Percentiles rank a stretch among this genome's conserved stretches.
These are phyloP conservation scores for Ommatoiulus sabulosus DNA, from an alignment of 2,888 invertebrate species.

Conservation along the genomic window DNA sequence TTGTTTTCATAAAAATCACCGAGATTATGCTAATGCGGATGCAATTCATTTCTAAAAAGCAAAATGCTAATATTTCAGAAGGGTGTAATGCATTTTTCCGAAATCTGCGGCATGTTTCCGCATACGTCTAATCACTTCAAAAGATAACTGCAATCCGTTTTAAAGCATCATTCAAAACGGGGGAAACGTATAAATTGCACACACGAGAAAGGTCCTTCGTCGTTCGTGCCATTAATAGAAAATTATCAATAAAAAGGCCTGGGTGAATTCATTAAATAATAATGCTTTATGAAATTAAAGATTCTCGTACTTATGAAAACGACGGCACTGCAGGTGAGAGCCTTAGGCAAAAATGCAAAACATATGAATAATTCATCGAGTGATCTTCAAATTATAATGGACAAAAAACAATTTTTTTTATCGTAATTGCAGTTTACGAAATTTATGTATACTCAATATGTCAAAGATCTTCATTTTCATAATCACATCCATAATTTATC, in stretches of 20 bases:
- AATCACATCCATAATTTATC: conserved; percentile 10
- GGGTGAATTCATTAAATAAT: background rate
- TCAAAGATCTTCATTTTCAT: background rate
- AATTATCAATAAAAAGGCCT: background rate
- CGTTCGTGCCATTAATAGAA: background rate
- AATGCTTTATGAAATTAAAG: background rate
- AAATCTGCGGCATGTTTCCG: background rate
- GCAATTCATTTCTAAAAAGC: background rate
- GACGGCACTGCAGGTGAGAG: background rate
- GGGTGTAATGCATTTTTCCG: background rate
- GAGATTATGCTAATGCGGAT: conserved; percentile 7
- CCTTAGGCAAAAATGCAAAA: background rate
- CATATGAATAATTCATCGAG: conserved; percentile 7
- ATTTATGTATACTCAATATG: background rate
- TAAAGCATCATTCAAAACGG: background rate
- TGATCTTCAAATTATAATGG: background rate
- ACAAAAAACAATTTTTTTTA: conserved; percentile 24
- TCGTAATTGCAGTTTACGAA: background rate
- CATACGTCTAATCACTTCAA: too few relatives aligned
- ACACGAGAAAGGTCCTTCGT: background rate
- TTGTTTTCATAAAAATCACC: background rate
- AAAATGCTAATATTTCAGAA: background rate
- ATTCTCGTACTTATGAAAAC: background rate
- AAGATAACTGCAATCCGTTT: background rate
- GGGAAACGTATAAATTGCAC: background rate